Base-by-base conservation (phyloP, 2,113 vertebrate genomes). In the Xyliphius kryptos region DNA sequence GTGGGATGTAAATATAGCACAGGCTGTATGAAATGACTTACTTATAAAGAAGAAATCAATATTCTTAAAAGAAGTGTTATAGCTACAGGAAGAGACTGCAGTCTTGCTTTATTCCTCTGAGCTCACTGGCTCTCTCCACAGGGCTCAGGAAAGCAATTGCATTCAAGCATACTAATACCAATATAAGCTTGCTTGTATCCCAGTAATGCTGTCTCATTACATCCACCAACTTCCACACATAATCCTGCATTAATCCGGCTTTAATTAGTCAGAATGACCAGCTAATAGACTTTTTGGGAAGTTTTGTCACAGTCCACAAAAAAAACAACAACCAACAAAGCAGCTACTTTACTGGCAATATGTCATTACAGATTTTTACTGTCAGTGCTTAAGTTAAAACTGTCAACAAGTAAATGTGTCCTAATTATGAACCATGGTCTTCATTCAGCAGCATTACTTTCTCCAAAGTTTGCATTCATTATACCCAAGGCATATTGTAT, bases 201-300 rank as follows among this genome's bases (percentile, higher is more conserved):
- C 36, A 20, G 68, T 77, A 84, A 82, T 80, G 73, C 77, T 75
- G 80, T 81, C 79, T 81, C 70, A 79, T 76, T 76, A 78, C 76
- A 81, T 83, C 82, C 77, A 75, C 73, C 72, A 61, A 74, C 75
- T 76, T 73, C 58, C 61, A 74, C 56, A 63, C 61, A 63, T 83
- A 83, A 87, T 80, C 80, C 78, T 49, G 17, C 71, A 43, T 78
- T 86, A 85, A 74, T 77, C 71, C 66, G 62, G 80, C 79, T 77
- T 76, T 84, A 82, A 85, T 87, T 85, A 85, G 68, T 67, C 79
- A 59, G 63, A 69, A 73, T 67, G 79, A 71, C 77, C 61, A 6
- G 69, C 44, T 58, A 37, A 72, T 50, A 40, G 62, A 48, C 49
- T 59, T 48, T 20, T 38, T 44, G 17, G 44, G 53, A 21, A 64